Evolutionary conservation across 2,797 vertebrate genomes (phyloP), one percentile per base, ranked within the genome.

Genomic region (Margarornis squamiger): DNA sequence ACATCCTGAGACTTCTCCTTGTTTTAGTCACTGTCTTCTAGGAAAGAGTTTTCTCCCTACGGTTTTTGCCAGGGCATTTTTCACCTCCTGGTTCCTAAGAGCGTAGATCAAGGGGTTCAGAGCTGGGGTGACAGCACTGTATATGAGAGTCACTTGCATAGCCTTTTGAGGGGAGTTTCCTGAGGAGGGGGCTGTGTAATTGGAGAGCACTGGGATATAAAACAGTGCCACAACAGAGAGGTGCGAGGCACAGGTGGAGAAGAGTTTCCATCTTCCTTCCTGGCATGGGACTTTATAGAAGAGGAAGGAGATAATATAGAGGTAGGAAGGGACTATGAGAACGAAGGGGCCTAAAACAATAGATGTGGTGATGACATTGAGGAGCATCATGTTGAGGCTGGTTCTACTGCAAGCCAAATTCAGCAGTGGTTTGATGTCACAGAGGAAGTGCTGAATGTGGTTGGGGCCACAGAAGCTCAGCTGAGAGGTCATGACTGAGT

Each of bases 231-330:
- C 94, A 2, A 95, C 16, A 2, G 79, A 90, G 54, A 97, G 74
- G 58, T 96, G 96, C 13, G 95, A 96, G 15, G 86, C 86, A 49
- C 96, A 96, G 11, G 96, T 96, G 66, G 94, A 90, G 67, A 97
- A 91, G 59, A 85, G 89, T 75, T 97, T 97, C 91, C 39, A 54
- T 30, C 92, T 91, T 29, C 87, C 93, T 78, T 92, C 85, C 26
- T 57, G 22, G 8, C 89, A 85, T 21, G 1, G 43, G 74, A 94
- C 86, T 26, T 90, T 79, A 20, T 36, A 43, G 36, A 95, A 63
- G 14, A 96, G 27, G 4, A 94, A 91, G 30, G 30, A 65, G 52
- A 94, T 86, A 14, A 97, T 92, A 30, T 73, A 92, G 55, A 84
- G 45, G 7, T 96, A 96, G 72, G 95, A 97, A 58, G 91, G 52